Conservation (phyloP, 2,113 vertebrate species). For the Acinonyx jubatus region DNA sequence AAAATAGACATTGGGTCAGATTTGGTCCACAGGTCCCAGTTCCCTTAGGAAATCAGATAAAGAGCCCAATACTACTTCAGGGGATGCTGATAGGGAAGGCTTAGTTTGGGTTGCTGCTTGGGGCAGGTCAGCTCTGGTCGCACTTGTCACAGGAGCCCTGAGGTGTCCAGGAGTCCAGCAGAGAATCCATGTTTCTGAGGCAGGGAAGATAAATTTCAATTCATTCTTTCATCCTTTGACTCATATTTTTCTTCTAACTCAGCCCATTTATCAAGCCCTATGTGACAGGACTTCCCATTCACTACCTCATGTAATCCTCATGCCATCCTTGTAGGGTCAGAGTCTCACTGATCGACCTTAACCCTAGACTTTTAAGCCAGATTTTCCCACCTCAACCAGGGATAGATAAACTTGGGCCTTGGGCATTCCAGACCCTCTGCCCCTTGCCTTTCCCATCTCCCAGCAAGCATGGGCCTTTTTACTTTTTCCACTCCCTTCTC, state of each 20-base stretch:
- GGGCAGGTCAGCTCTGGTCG: background rate
- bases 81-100: background rate
- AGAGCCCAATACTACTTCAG: background rate
- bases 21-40: background rate
- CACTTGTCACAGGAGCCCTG: background rate
- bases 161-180: background rate
- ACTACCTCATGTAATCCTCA: background rate
- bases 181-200: background rate
- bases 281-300: background rate
- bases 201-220: background rate
- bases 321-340: background rate
- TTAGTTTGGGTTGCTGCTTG: background rate
- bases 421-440: background rate
- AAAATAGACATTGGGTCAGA: background rate
- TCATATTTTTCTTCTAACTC: constrained; percentile 11
- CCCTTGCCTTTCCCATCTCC: fast-evolving
- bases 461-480: background rate
- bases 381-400: background rate
- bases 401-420: background rate
- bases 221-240: background rate
- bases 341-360: background rate
- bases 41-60: background rate
- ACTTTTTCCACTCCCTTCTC: background rate
- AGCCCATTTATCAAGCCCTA: background rate
- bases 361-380: background rate